Conservation (phyloP, 2,797 vertebrate genomes). For the Macrochelys suwanniensis region DNA sequence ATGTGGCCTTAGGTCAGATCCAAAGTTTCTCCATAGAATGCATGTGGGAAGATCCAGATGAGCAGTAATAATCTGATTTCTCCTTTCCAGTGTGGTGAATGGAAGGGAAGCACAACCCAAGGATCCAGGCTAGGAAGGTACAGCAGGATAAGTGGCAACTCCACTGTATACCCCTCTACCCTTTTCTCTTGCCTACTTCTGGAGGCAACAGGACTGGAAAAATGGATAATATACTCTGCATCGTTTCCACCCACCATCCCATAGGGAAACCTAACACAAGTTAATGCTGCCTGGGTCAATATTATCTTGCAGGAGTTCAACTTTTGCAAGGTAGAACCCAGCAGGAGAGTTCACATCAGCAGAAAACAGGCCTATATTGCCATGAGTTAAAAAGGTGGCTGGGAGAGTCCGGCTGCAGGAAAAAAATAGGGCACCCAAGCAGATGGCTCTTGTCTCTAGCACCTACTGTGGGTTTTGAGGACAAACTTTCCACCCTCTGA, state of each 20-base stretch:
- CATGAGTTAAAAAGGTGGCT: not conserved
- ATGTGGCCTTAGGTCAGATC: not conserved
- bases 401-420: not conserved
- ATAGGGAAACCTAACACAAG: not conserved
- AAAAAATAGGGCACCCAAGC: not conserved
- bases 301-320: not conserved
- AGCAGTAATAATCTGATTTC: fast-evolving
- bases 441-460: no score
- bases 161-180: not conserved
- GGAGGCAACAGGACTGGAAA: not conserved
- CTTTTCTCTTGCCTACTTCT: not conserved
- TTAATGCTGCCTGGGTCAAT: not conserved
- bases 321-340: not conserved
- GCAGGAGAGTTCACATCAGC: not conserved
- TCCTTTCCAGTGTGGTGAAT: fast-evolving
- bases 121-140: fast-evolving
- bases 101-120: fast-evolving
- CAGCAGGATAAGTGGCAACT: not conserved
- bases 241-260: not conserved
- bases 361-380: not conserved
- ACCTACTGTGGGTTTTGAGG: not conserved
- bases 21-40: fast-evolving
- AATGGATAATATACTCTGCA: not conserved
- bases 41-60: not conserved
- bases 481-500: not conserved